These are phyloP conservation scores for Enteromius treurensis DNA, from an alignment of 2,797 vertebrate genomes.

Conservation along the genomic window DNA sequence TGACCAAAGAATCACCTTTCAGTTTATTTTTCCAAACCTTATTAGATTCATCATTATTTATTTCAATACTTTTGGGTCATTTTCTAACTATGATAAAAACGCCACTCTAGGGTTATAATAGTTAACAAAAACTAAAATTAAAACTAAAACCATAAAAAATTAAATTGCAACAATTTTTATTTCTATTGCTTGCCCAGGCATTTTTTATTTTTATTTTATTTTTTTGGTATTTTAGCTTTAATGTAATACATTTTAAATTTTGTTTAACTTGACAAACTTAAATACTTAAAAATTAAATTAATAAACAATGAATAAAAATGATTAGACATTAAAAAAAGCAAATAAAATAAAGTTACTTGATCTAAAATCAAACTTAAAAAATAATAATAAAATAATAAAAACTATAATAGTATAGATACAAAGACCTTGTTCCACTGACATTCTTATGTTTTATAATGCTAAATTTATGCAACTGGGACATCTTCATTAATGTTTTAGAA, in stretches of 20 bases:
- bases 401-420: not conserved
- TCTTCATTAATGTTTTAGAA: conserved; percentile 32
- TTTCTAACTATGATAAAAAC: not conserved
- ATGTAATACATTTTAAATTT: not conserved
- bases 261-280: not conserved
- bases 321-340: not conserved
- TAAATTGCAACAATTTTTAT: too few relatives aligned
- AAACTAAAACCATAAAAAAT: too few relatives aligned
- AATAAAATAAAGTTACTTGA: not conserved
- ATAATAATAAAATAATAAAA: not conserved
- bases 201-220: too few relatives aligned
- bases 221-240: not conserved
- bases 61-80: not conserved
- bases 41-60: not conserved
- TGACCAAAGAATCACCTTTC: not conserved
- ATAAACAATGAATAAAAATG: not conserved
- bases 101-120: not conserved
- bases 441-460: conserved; percentile 20
- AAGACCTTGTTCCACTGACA: not conserved
- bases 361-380: not conserved
- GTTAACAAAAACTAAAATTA: not conserved
- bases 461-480: conserved; percentile 22
- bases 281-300: not conserved
- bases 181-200: not conserved
- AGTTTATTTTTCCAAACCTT: not conserved